Evolutionary conservation across 1,140 invertebrate genomes (phyloP), one percentile per base, ranked within the genome.

Genomic region (Brachionus calyciflorus): DNA sequence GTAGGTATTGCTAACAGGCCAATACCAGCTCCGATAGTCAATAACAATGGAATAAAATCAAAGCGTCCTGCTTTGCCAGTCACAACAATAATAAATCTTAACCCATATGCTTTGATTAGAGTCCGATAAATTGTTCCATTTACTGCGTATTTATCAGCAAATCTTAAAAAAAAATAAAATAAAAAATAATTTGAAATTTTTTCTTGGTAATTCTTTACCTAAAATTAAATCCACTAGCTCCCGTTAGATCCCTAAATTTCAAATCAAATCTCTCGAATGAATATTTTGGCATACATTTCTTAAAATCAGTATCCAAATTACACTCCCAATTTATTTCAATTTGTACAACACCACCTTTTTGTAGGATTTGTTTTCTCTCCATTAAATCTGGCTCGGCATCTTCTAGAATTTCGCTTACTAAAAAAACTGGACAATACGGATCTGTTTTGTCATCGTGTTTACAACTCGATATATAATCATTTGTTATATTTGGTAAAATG

Each of bases 271-370:
- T 81, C 80, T 88, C 88, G 21, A 80, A 80, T 10, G 88, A 87
- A 46, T 83, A 78, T 78, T 87, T 88, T 12, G 73, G 73, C 49
- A 48, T 46, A 12, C 86, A 80, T 3, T 85, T 79, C 10, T 80
- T 77, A 44, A 65, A 65, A 65, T 80, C 79, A 28, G 80, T 80
- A 81, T 88, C 88, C 14, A 88, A 80, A 79, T 88, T 85, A 80
- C 88, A 88, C 53, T 86, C 81, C 88, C 88, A 88, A 33, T 82
- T 79, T 14, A 88, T 87, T 10, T 81, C 75, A 14, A 88, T 84
- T 46, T 82, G 82, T 76, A 88, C 82, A n/a, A 88, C 85, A 26
- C 83, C 87, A 73, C 88, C 88, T 84, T 81, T 65, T 14, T 70
- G 28, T 26, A 49, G 44, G 73, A 70, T 51, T 70, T 30, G 37